Evolutionary conservation across 2,888 invertebrate species (phyloP), one percentile per base, ranked within the genome.

Genomic region (Lacanobia wlatinum): DNA sequence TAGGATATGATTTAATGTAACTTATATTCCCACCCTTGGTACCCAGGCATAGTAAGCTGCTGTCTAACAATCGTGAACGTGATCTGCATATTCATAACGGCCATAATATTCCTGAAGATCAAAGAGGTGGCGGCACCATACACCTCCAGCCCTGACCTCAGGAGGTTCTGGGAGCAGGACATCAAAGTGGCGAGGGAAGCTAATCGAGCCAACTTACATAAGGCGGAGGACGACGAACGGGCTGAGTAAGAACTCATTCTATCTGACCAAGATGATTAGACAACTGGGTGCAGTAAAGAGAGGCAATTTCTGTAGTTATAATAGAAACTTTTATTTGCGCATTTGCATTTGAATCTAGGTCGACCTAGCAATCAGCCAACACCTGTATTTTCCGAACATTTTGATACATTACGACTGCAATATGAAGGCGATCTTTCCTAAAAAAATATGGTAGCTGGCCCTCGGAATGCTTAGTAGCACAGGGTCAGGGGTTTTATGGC

Each of bases 121-220:
- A 98, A 98, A 91, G 98, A 98, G 93, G 98, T 98, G 12, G 97
- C 98, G 0, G 98, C 98, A 65, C 98, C 98, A 0, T 97, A 98
- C 87, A 98, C 98, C 0, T 98, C 98, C 1, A 97, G 97, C 77
- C 97, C 97, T 38, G 97, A 97, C 87, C 94, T 98, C 64, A 97
- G 97, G 81, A 95, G 98, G 84, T 98, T 98, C 92, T 98, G 98
- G 98, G 97, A 98, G 89, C 97, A 97, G 82, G 98, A 98, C 91
- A 97, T 98, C 68, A 97, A 97, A 70, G 96, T 97, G n/a, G 98
- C 97, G 0, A 94, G 98, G 40, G 97, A 97, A 84, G 96, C 96
- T 28, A 98, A 98, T 89, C 95, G 96, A 67, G 97, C 97, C 5
- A 96, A 96, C 79, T 87, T 95, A 95, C 97, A 92, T 88, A 95